Base-by-base conservation (phyloP, 2,797 vertebrate genomes). In the Channa striata region DNA sequence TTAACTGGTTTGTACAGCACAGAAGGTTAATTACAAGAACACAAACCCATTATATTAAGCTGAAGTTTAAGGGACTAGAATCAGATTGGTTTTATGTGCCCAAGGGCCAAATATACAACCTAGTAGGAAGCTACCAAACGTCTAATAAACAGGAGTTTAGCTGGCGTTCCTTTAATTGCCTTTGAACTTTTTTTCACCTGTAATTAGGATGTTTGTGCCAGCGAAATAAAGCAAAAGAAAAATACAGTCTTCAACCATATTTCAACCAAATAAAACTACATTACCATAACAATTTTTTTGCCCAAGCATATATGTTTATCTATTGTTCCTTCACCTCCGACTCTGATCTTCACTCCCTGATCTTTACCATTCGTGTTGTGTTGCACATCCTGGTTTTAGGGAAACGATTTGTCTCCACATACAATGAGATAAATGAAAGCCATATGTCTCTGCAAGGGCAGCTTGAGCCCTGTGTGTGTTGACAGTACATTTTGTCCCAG, bases 401-500 rank as follows among this genome's bases (percentile, higher is more conserved):
- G 71, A 89, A 87, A 91, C 82, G 68, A 88, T 87, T 86, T 84
- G 80, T 88, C 79, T 81, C 49, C 2, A 65, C 77, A 53, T 84
- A 74, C 79, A 85, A 89, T 48, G 84, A 87, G 88, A 91, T 83
- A 87, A 87, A 86, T 89, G 81, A 87, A 84, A 90, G 84, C 83
- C 81, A 84, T 89, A 83, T 89, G 87, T 89, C 79, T 89, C 21
- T 33, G 72, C 23, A 43, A 82, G 79, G 79, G 81, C 81, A 84
- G 79, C 90, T 86, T 87, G 79, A 85, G 85, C 77, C 80, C 69
- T 59, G 82, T 83, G 75, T 85, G 86, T 81, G 82, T 87, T 73
- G 79, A 88, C 80, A 75, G 88, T 89, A 87, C 91, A 86, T 92
- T 91, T 87, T 88, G 86, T 91, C 91, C 89, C 91, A 77, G 39